phyloP scores from a whole-genome alignment of 2,113 vertebrate genomes.

The Amazona vittata region DNA sequence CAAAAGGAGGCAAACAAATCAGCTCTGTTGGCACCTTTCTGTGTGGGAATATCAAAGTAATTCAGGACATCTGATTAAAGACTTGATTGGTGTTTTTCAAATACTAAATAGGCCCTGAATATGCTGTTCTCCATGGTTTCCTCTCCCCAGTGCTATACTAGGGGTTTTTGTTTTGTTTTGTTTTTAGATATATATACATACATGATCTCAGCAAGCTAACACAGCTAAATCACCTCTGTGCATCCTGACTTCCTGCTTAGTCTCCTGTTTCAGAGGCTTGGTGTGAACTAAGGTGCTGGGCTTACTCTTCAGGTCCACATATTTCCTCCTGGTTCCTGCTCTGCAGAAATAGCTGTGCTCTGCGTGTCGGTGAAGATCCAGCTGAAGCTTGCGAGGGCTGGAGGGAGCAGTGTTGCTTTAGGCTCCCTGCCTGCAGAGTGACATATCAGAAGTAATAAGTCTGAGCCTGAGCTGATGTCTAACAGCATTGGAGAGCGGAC shows the following conservation, averaged over 20 bases:
- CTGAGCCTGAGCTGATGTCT: conserved; percentile 55
- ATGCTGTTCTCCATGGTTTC: not conserved
- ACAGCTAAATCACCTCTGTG: not conserved
- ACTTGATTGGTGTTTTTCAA: not conserved
- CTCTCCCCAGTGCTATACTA: not conserved
- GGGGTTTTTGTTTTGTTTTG: not conserved
- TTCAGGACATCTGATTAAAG: not conserved
- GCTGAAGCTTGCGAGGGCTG: conserved; percentile 44
- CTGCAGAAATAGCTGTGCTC: conserved; percentile 13
- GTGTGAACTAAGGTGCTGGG: not conserved
- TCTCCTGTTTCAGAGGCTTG: not conserved
- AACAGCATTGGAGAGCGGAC: not conserved
- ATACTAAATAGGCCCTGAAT: not conserved
- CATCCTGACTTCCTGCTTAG: not conserved
- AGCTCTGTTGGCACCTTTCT: not conserved
- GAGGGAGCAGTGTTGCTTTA: conserved; percentile 65
- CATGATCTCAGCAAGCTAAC: not conserved
- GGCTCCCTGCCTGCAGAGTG: conserved; percentile 52
- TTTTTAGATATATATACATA: accelerated
- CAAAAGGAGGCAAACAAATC: not conserved
- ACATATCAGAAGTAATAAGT: conserved; percentile 68
- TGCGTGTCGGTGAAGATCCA: not conserved
- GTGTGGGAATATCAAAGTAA: not conserved
- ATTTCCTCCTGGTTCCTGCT: not conserved
- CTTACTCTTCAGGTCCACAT: not conserved